These are phyloP conservation scores for Caenorhabditis panamensis DNA, from an alignment of 2,888 invertebrate genomes.

Conservation along the genomic window DNA sequence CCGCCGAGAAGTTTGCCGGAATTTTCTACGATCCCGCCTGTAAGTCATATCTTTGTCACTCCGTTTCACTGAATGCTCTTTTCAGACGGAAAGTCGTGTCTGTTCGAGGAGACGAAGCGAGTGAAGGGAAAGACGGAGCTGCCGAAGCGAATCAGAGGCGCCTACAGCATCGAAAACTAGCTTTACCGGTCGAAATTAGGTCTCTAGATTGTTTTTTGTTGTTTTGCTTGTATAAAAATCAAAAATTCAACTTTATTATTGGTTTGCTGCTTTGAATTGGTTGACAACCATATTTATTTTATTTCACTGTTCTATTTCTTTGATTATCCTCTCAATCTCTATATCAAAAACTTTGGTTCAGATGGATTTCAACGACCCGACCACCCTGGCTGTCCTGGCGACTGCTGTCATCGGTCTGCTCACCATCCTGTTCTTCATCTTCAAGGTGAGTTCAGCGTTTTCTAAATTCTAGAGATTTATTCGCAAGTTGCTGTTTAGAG, in stretches of 20 bases:
- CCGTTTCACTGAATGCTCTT: not conserved
- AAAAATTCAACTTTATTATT: not conserved
- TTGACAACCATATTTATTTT: not conserved
- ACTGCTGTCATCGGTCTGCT: slow-evolving; percentile 57
- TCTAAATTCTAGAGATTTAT: not conserved
- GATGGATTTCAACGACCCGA: slow-evolving; percentile 56
- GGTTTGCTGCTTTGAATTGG: slow-evolving; percentile 9
- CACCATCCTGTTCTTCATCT: slow-evolving; percentile 51
- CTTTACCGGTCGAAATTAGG: slow-evolving; percentile 46
- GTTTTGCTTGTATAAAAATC: slow-evolving; percentile 25
- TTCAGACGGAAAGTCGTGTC: slow-evolving; percentile 86
- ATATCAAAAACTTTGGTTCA: not conserved
- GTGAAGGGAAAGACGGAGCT: slow-evolving; percentile 85
- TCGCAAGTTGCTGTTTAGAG: slow-evolving; percentile 18
- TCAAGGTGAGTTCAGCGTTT: slow-evolving; percentile 37
- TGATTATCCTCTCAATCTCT: not conserved
- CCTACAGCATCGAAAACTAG: slow-evolving; percentile 71
- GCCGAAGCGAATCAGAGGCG: slow-evolving; percentile 72
- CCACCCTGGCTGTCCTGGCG: slow-evolving; percentile 49
- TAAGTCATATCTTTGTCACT: slow-evolving; percentile 56
- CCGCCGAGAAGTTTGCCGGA: slow-evolving; percentile 76
- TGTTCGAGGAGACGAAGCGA: slow-evolving; percentile 88
- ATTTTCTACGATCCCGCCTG: slow-evolving; percentile 80
- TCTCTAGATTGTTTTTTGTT: slow-evolving; percentile 43
- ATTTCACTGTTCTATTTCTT: slow-evolving; percentile 18